Percentiles rank a stretch among this genome's conserved stretches.
phyloP scores from a whole-genome alignment of 2,113 vertebrate genomes.

The Helogale parvula region DNA sequence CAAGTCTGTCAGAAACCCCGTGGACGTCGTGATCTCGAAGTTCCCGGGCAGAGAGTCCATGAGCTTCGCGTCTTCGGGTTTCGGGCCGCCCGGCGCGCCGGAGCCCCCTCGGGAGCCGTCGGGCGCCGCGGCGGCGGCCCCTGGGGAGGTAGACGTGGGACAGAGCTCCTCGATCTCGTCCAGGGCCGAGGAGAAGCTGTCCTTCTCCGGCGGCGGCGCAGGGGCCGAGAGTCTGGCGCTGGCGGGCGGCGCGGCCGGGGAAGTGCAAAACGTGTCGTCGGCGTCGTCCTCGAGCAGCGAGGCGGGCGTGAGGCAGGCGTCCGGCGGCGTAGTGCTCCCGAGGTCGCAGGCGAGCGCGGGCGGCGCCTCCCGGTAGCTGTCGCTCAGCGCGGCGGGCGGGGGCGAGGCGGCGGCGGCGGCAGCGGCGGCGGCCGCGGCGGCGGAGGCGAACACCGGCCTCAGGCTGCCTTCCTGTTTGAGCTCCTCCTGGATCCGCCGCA shows the following conservation, averaged over 20 bases:
- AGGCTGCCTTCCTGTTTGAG: slow-evolving; percentile 96
- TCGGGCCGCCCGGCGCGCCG: slow-evolving; percentile 82
- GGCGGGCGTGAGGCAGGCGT: slow-evolving; percentile 96
- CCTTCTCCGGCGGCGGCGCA: slow-evolving; percentile 84
- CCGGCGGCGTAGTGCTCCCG: slow-evolving; percentile 86
- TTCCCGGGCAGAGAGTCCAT: slow-evolving; percentile 90
- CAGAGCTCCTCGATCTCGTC: slow-evolving; percentile 96
- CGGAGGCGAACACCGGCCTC: slow-evolving; percentile 90
- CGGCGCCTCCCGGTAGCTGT: slow-evolving; percentile 92
- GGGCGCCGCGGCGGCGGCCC: slow-evolving; percentile 77
- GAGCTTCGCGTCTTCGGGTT: slow-evolving; percentile 89
- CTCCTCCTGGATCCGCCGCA: slow-evolving; percentile 98
- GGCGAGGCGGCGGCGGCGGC: slow-evolving; percentile 84
- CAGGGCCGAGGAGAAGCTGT: slow-evolving; percentile 93
- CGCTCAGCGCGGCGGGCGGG: slow-evolving; percentile 90
- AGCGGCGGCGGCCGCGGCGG: neutral
- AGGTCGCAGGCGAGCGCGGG: slow-evolving; percentile 83
- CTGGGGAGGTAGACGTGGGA: slow-evolving; percentile 93
- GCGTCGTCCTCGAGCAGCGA: slow-evolving; percentile 96
- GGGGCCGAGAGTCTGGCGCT: slow-evolving; percentile 85
- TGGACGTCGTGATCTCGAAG: slow-evolving; percentile 93
- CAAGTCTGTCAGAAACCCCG: slow-evolving; percentile 98
- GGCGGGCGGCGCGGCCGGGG: slow-evolving; percentile 83
- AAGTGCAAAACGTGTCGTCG: slow-evolving; percentile 92
- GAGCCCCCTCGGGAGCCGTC: slow-evolving; percentile 83